Evolutionary conservation across 2,113 vertebrate genomes (phyloP).

Genomic region (Phocoena sinus): DNA sequence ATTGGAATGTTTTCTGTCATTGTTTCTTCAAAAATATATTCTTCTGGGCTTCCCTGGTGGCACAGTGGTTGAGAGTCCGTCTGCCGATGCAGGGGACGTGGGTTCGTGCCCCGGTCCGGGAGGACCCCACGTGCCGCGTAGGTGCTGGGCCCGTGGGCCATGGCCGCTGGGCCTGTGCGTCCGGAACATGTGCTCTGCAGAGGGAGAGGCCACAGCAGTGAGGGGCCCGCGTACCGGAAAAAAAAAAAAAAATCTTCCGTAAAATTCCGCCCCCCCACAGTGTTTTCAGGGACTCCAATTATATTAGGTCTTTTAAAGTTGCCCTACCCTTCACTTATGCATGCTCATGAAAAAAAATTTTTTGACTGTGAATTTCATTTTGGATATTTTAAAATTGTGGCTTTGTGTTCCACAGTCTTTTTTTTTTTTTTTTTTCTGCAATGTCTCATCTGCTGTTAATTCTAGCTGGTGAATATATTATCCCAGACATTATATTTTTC

Average conservation of each 20-base stretch:
- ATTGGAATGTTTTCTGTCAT: neutral
- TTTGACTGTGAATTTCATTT: neutral
- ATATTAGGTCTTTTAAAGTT: neutral
- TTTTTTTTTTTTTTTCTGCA: neutral
- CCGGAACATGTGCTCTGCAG: accelerated
- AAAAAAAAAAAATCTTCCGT: too few species aligned
- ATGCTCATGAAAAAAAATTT: neutral
- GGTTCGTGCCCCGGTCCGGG: too few species aligned
- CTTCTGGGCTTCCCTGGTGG: too few species aligned
- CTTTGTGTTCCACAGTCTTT: neutral
- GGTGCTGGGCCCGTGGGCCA: too few species aligned
- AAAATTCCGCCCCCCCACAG: neutral
- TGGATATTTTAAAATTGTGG: neutral
- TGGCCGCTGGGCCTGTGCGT: too few species aligned
- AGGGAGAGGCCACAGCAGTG: too few species aligned
- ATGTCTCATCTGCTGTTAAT: neutral
- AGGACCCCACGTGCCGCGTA: too few species aligned
- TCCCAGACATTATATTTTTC: neutral
- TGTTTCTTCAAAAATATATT: neutral
- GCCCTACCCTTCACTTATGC: neutral
- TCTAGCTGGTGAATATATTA: neutral
- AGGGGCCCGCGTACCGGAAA: too few species aligned
- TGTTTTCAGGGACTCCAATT: neutral
- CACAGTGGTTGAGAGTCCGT: too few species aligned
- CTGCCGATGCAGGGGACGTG: too few species aligned